phyloP scores from a whole-genome alignment of 2,888 invertebrate genomes.

The Artemia sinica region DNA sequence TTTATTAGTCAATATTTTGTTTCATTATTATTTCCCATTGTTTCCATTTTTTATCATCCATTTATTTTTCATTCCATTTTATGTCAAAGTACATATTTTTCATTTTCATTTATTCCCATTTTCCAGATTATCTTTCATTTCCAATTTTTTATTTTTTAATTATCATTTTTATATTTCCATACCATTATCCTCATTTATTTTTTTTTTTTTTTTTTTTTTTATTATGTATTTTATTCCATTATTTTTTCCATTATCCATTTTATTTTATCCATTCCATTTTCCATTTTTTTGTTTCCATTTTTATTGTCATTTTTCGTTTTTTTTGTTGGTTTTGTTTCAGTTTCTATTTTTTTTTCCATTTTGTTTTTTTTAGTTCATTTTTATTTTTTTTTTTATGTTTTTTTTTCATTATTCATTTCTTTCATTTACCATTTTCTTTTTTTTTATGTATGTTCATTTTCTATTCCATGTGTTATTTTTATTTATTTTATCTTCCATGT shows the following conservation, averaged over 20 bases:
- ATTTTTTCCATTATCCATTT: not conserved
- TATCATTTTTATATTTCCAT: no score
- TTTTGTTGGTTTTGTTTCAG: conserved; percentile 16
- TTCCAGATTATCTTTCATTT: no score
- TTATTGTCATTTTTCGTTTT: conserved; percentile 1
- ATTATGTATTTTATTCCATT: not conserved
- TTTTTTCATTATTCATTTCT: conserved; percentile 2
- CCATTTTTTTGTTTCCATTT: conserved; percentile 11
- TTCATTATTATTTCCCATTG: no score
- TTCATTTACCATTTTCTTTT: conserved; percentile 15
- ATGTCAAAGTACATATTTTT: no score
- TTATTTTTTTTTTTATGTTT: no score
- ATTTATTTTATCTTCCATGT: not conserved
- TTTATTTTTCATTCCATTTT: no score
- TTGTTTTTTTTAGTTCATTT: not conserved
- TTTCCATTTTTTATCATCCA: no score
- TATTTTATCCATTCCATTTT: conserved; percentile 1
- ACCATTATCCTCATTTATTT: not conserved
- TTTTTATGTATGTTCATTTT: not conserved
- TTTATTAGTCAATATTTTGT: no score
- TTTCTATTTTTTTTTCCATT: conserved; percentile 3
- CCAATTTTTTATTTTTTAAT: no score
- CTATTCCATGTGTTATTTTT: not conserved
- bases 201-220: not conserved
- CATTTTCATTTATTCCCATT: no score